Evolutionary conservation across 2,888 invertebrate species (phyloP), one percentile per base, ranked within the genome.

Genomic region (Nymphalis polychloros): DNA sequence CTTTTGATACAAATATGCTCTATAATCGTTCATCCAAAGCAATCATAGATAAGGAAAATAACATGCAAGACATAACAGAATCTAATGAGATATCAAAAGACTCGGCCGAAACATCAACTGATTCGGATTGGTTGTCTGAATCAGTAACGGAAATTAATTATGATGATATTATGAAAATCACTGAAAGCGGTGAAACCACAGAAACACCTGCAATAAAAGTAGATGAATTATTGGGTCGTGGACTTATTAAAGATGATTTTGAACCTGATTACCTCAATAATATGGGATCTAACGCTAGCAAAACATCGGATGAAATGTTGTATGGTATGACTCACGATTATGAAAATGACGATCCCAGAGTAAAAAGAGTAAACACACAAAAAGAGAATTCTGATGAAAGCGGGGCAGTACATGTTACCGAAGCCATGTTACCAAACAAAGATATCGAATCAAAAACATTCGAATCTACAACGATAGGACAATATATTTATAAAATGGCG

Each of bases 251-350:
- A 76, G 86, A 88, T 63, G 90, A 91, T 77, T 87, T 88, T 72
- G 91, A 90, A 73, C 89, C 91, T 0, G 91, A 92, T 78, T 91
- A 92, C 73, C 79, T 91, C 67, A 88, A 74, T 75, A 86, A 84
- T 68, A 83, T 87, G 79, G 83, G 80, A 59, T 71, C 82, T 20
- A 82, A 77, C 61, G 77, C 73, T 59, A 81, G 76, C 63, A 87
- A 86, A 80, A 77, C 77, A 66, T 71, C 79, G 63, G 86, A 89
- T 59, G 83, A 83, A 63, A 84, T 86, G 3, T 70, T 87, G 55
- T 90, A 88, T 70, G 85, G 84, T 46, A 86, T 89, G 83, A 73
- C 78, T 49, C 83, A 86, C 60, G 89, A 91, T 77, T 90, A 91
- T 73, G 87, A 90, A 60, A 85, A 77, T 74, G 88, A 87, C 69